Evolutionary conservation across 2,113 vertebrate genomes (phyloP).

Genomic region (Glareola pratincola): DNA sequence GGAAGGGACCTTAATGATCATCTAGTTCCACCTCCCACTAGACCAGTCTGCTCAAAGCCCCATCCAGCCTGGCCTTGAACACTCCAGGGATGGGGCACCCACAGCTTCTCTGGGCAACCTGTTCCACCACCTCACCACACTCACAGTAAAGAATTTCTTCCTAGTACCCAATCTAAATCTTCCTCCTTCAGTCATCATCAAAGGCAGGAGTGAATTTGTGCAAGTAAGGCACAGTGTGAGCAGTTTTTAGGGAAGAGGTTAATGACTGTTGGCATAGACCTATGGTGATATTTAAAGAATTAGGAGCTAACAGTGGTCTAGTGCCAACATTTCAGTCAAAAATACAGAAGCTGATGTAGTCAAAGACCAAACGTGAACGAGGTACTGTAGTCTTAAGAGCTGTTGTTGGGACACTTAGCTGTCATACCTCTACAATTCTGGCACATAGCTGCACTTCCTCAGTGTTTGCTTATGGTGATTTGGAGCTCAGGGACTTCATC

Average conservation of each 20-base stretch:
- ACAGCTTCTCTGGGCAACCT: no score
- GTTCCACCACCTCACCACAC: no score
- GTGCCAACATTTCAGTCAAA: neutral
- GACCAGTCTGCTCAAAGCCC: no score
- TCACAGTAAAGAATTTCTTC: no score
- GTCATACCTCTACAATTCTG: neutral
- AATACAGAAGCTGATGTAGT: neutral
- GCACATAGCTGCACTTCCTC: neutral
- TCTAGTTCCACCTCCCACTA: no score
- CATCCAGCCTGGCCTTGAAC: no score
- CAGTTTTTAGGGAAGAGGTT: neutral
- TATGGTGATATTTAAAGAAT: neutral
- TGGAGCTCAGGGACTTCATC: neutral
- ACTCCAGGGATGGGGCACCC: no score
- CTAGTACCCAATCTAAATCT: no score
- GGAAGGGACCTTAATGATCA: no score
- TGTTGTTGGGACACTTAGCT: neutral
- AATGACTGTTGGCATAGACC: neutral
- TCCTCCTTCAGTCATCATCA: neutral
- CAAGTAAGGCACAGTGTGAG: neutral
- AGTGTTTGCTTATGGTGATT: neutral
- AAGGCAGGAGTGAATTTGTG: fast-evolving
- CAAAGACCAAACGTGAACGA: neutral
- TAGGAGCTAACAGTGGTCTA: neutral
- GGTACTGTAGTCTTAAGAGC: neutral